Percentiles rank a stretch among this genome's conserved stretches.
Evolutionary conservation across 2,113 vertebrate species (phyloP).

Genomic region (Oophaga pumilio): DNA sequence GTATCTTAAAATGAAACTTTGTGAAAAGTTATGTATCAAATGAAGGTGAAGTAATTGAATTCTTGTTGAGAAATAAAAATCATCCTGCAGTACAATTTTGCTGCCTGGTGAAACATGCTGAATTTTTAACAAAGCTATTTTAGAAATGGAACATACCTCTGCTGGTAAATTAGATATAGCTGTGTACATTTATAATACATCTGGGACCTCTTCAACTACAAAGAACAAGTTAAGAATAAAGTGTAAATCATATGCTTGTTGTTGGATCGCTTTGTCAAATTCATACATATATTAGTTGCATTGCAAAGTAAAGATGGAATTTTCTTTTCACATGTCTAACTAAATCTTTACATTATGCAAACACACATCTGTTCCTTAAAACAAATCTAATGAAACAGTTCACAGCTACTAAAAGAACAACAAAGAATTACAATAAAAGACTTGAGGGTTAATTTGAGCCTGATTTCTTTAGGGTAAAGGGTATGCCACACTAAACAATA

Average conservation of each 20-base stretch:
- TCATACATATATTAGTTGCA: conserved; percentile 65
- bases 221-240: conserved; percentile 61
- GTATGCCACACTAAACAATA: too few relatives aligned
- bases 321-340: conserved; percentile 68
- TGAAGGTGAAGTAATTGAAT: conserved; percentile 18
- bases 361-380: conserved; percentile 71
- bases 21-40: neutral
- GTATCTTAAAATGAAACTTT: neutral
- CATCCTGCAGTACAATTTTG: conserved; percentile 54
- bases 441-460: conserved; percentile 63
- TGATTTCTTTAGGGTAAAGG: conserved; percentile 59
- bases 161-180: conserved; percentile 62
- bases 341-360: conserved; percentile 72
- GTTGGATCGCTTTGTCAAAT: conserved; percentile 67
- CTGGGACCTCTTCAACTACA: conserved; percentile 62
- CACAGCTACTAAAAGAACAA: conserved; percentile 65
- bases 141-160: conserved; percentile 56
- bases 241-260: conserved; percentile 68
- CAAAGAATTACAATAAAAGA: conserved; percentile 60
- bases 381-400: conserved; percentile 64
- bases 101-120: conserved; percentile 60
- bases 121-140: conserved; percentile 60
- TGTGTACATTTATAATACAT: conserved; percentile 62
- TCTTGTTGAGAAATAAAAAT: conserved; percentile 49
- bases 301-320: conserved; percentile 66